phyloP scores from a whole-genome alignment of 1,140 invertebrate species.

The Drosophila bifasciata region DNA sequence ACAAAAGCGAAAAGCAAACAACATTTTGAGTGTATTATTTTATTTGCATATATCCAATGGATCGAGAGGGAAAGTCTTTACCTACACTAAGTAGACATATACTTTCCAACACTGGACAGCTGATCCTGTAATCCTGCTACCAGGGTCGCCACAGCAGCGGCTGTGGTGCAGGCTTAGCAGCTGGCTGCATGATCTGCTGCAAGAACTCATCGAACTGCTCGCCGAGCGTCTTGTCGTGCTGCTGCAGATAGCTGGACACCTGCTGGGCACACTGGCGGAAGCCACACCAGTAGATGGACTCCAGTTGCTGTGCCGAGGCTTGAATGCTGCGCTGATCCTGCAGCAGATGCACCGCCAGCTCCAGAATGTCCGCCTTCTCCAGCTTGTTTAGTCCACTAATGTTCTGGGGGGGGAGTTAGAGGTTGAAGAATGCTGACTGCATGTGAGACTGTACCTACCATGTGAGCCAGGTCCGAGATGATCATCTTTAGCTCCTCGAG shows the following conservation, averaged over 20 bases:
- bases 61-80: background rate
- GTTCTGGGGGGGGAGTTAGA: slow-evolving; percentile 84
- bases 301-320: background rate
- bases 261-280: slow-evolving; percentile 36
- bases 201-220: background rate
- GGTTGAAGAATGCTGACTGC: background rate
- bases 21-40: slow-evolving; percentile 17
- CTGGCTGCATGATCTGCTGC: slow-evolving; percentile 15
- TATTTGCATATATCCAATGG: no score
- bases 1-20: slow-evolving; percentile 16
- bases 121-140: slow-evolving; percentile 3
- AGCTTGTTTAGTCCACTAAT: slow-evolving; percentile 91
- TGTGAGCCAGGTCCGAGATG: slow-evolving; percentile 89
- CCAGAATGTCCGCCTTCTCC: slow-evolving; percentile 95
- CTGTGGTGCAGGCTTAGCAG: background rate
- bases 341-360: slow-evolving; percentile 93
- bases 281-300: slow-evolving; percentile 29
- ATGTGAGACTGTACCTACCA: no score
- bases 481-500: slow-evolving; percentile 93
- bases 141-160: slow-evolving; percentile 30
- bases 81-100: background rate
- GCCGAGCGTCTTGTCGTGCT: slow-evolving; percentile 2
- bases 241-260: slow-evolving; percentile 16
- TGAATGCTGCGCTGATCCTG: slow-evolving; percentile 86
- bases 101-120: no score